Evolutionary conservation across 2,797 vertebrate genomes (phyloP), one percentile per base, ranked within the genome.

Genomic region (Rhodeus uyekii): DNA sequence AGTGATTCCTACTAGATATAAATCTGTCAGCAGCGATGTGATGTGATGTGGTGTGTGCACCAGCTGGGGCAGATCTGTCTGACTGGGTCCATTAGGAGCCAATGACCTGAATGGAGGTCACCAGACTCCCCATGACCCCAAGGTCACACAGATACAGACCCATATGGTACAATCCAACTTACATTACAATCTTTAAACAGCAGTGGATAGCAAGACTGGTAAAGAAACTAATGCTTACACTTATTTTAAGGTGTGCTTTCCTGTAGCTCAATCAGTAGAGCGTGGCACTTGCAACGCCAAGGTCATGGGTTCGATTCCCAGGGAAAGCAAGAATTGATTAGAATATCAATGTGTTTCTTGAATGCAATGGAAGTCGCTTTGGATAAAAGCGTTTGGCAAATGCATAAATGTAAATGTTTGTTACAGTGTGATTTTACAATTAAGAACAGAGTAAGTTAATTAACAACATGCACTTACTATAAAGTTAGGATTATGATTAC

Each of bases 101-200:
- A 89, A 22, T 93, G 92, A 93, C 92, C 90, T 90, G 90, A 81
- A 93, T 60, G 79, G 83, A 84, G 65, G 60, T 84, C n/a, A n/a
- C n/a, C n/a, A n/a, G n/a, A n/a, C n/a, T n/a, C 60, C 9, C 0
- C 60, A 86, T 89, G 88, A 91, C 91, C 91, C 5, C 69, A 87
- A 86, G 87, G 87, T 77, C 73, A 80, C 84, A 82, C 65, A 81
- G 7, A 86, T 67, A 63, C 48, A 69, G 69, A 77, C 55, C 83
- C 87, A 87, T 83, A 86, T 76, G 73, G 61, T 39, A 32, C 46
- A 58, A 72, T 24, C 16, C 67, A 44, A 9, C 32, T 74, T 19
- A 67, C 34, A 69, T 68, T 61, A 61, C 68, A 24, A 75, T 39
- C 53, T 67, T 74, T 53, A 61, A 46, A 79, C 39, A 39, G 18